These are phyloP conservation scores for Stigmatopora argus DNA, from an alignment of 2,113 vertebrate species.

Conservation along the genomic window DNA sequence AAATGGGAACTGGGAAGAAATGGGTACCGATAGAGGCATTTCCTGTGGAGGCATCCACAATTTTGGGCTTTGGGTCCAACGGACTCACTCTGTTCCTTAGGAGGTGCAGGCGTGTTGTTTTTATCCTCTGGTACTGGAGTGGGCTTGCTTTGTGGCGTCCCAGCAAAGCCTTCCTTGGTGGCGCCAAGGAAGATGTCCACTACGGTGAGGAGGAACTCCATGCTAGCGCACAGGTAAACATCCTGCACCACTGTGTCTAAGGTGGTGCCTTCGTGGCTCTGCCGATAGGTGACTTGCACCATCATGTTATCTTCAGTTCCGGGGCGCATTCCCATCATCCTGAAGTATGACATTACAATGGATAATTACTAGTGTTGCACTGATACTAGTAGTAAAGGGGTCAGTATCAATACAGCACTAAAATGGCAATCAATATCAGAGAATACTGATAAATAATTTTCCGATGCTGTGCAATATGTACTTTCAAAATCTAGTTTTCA, in stretches of 20 bases:
- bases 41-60: not conserved
- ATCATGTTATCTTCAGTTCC: slow-evolving; percentile 86
- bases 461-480: too few relatives aligned
- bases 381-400: not conserved
- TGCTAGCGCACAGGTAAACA: slow-evolving; percentile 89
- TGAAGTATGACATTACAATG: slow-evolving; percentile 34
- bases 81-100: slow-evolving; percentile 55
- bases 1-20: slow-evolving; percentile 49
- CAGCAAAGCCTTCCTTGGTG: slow-evolving; percentile 72
- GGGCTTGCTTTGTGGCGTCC: slow-evolving; percentile 70
- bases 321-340: slow-evolving; percentile 89
- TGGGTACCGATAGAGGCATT: not conserved
- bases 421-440: too few relatives aligned
- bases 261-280: slow-evolving; percentile 75
- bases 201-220: slow-evolving; percentile 91
- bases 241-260: slow-evolving; percentile 84
- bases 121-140: slow-evolving; percentile 46
- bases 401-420: too few relatives aligned
- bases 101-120: slow-evolving; percentile 42
- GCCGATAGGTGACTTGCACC: slow-evolving; percentile 85
- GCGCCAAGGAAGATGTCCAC: slow-evolving; percentile 87
- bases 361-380: not conserved
- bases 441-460: too few relatives aligned
- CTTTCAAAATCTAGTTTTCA: too few relatives aligned
- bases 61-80: not conserved